Evolutionary conservation across 2,888 invertebrate species (phyloP), one percentile per base, ranked within the genome.

Genomic region (Acanthococcus lagerstroemiae): DNA sequence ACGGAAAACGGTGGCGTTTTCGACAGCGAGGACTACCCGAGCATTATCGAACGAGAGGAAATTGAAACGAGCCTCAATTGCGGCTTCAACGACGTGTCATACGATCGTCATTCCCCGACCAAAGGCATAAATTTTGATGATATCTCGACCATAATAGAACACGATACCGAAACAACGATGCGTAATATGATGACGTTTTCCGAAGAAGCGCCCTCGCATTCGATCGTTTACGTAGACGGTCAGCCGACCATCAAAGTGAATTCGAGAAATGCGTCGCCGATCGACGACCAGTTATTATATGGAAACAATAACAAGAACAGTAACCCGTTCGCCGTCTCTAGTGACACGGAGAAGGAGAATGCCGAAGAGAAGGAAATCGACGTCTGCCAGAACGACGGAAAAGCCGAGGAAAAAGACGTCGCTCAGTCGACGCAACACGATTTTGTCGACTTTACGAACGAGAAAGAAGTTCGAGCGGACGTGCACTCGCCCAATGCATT

Each of bases 1-100:
- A n/a, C 17, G 9, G 21, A n/a, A 17, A 55, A 55, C 17, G 24
- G 21, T 6, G 52, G 25, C 1, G 27, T 52, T 21, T 50, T 50
- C 52, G 61, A 52, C 50, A 50, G 17, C 48, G 61, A 61, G 19
- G 50, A 61, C 22, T 61, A 52, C n/a, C 61, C 61, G 1, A 61
- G 61, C 37, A 61, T 61, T 27, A 48, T 61, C 27, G 61, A 61
- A n/a, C 50, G 52, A 48, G 57, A 37, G 37, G 30, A 15, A 1
- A 4, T 22, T 1, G 37, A 17, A 12, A 15, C 24, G 21, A 22
- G 19, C 24, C 12, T 24, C 2, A 9, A 7, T 3, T 22, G 37
- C 57, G 25, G 45, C n/a, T 37, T 37, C 37, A 3, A 37, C n/a
- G n/a, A 55, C 19, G 9, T 55, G 21, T 30, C 55, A 1, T 55